A percentile compares a stretch with the other conserved stretches of the same genome.
These are phyloP conservation scores for Peromyscus polionotus DNA, from an alignment of 2,113 vertebrate genomes.

Conservation along the genomic window DNA sequence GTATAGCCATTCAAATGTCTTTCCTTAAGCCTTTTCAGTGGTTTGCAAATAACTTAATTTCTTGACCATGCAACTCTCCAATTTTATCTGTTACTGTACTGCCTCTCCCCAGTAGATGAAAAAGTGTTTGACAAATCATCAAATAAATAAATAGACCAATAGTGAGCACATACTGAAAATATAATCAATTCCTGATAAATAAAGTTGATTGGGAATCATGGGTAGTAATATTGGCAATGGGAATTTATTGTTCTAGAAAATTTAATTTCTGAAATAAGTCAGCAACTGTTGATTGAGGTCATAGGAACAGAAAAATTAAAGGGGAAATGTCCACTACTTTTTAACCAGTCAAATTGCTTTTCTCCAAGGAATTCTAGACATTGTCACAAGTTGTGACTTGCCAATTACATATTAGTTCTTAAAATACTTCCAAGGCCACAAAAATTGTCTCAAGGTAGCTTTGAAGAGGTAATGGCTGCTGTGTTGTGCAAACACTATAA, in stretches of 20 bases:
- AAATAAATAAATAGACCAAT: conserved; percentile 11
- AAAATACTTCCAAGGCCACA: conserved; percentile 33
- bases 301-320: conserved; percentile 51
- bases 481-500: conserved; percentile 56
- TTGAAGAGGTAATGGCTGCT: conserved; percentile 55
- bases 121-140: not conserved
- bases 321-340: not conserved
- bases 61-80: not conserved
- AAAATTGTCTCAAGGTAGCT: not conserved
- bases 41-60: conserved; percentile 49
- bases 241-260: conserved; percentile 43
- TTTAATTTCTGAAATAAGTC: conserved; percentile 48
- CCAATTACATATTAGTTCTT: conserved; percentile 20
- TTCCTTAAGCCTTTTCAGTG: not conserved
- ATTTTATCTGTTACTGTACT: conserved; percentile 33
- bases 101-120: conserved; percentile 29
- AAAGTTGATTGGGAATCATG: conserved; percentile 37
- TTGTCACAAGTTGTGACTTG: conserved; percentile 34
- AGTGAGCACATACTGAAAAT: not conserved
- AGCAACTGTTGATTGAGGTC: conserved; percentile 39
- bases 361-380: conserved; percentile 59
- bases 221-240: not conserved
- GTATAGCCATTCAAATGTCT: conserved; percentile 21
- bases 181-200: not conserved
- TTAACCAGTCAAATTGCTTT: conserved; percentile 40